Evolutionary conservation across 2,797 vertebrate species (phyloP).

Genomic region (Moxostoma hubbsi): DNA sequence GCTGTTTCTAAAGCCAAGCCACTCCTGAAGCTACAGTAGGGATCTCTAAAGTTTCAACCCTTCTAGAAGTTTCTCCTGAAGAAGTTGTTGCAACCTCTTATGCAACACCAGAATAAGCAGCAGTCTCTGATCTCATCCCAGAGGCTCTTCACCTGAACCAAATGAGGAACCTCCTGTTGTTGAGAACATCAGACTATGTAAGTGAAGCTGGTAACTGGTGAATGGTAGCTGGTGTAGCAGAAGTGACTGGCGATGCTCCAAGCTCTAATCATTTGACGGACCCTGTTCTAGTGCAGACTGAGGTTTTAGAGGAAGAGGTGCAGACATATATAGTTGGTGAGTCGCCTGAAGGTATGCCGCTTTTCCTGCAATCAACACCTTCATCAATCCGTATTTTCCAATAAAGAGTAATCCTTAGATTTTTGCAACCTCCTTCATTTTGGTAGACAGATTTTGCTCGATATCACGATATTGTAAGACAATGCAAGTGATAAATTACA

Average conservation of each 20-base stretch:
- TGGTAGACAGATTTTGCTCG: neutral
- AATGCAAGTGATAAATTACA: neutral
- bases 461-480: neutral
- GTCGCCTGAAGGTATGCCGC: slow-evolving; percentile 27
- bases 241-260: neutral
- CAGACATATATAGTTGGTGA: neutral
- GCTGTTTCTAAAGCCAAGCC: no score
- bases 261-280: neutral
- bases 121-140: neutral
- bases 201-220: neutral
- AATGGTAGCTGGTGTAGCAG: neutral
- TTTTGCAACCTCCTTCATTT: neutral
- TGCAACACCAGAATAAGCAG: neutral
- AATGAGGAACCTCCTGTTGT: neutral
- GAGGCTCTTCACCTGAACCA: neutral
- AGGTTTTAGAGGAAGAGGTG: neutral
- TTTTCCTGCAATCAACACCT: neutral
- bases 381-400: neutral
- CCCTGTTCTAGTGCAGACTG: neutral
- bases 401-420: neutral
- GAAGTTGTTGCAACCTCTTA: neutral
- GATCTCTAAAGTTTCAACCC: neutral
- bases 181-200: neutral
- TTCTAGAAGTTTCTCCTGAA: slow-evolving; percentile 10
- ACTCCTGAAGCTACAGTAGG: neutral